Conservation (phyloP, 30 jellyfish, hydroid and myxozoan species). For the Nemopilema nomurai region DNA sequence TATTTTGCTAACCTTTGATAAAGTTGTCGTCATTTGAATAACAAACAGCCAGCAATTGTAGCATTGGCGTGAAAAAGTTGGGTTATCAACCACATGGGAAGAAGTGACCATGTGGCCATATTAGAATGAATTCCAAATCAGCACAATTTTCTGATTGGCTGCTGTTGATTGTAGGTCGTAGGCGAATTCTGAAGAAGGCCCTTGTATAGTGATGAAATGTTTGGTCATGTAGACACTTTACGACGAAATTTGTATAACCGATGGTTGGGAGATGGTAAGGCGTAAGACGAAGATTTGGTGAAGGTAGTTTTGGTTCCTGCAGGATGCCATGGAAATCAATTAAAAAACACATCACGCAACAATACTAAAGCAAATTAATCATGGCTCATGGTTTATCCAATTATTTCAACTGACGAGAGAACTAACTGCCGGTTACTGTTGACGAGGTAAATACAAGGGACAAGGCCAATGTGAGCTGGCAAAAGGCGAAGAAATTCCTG, state of each 20-base stretch:
- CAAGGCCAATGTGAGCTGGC: neutral
- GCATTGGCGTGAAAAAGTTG: constrained; percentile 55
- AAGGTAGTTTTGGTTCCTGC: constrained; percentile 72
- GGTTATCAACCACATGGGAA: constrained; percentile 59
- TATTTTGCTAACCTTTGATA: constrained; percentile 58
- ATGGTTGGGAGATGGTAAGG: constrained; percentile 62
- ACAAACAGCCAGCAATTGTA: constrained; percentile 58
- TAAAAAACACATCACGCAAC: constrained; percentile 2
- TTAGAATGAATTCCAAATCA: constrained; percentile 57
- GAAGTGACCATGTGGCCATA: constrained; percentile 41
- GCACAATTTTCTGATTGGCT: constrained; percentile 46
- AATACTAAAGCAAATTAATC: neutral
- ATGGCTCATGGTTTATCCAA: neutral
- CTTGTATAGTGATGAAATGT: constrained; percentile 58
- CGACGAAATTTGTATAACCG: constrained; percentile 66
- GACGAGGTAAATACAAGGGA: neutral
- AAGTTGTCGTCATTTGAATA: constrained; percentile 31
- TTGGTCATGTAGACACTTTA: constrained; percentile 60
- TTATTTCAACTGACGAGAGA: neutral
- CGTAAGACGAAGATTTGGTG: constrained; percentile 63
- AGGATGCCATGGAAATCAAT: constrained; percentile 78
- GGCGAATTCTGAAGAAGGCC: constrained; percentile 51
- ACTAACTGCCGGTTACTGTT: neutral
- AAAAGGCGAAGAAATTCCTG: neutral
- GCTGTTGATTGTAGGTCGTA: constrained; percentile 54